Conservation (phyloP, 1,140 invertebrate genomes). For the Ostrea denselamellosa region DNA sequence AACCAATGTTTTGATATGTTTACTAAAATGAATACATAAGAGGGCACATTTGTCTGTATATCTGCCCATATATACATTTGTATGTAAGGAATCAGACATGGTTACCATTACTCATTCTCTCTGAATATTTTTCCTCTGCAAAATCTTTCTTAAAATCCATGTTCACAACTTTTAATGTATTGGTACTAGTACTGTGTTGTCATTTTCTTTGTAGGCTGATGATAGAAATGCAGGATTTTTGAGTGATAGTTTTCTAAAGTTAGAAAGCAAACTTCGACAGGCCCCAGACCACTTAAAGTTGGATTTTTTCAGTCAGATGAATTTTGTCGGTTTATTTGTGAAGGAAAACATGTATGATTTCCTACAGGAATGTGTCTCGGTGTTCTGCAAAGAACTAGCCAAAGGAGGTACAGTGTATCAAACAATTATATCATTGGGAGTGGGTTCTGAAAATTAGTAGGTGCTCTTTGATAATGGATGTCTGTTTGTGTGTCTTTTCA, state of each 20-base stretch:
- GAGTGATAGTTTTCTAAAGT: conserved; percentile 56
- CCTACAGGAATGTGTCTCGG: conserved; percentile 60
- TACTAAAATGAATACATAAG: too few relatives aligned
- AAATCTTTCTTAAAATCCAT: too few relatives aligned
- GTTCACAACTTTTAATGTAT: too few relatives aligned
- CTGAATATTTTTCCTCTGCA: too few relatives aligned
- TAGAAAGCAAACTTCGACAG: conserved; percentile 60
- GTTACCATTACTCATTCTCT: too few relatives aligned
- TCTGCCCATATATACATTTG: too few relatives aligned
- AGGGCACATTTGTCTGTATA: too few relatives aligned
- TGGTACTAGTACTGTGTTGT: too few relatives aligned
- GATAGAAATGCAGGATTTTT: conserved; percentile 59
- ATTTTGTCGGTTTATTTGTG: conserved; percentile 71
- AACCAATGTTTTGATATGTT: too few relatives aligned
- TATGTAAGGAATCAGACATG: too few relatives aligned
- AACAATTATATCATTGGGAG: not conserved
- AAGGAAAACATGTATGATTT: conserved; percentile 62
- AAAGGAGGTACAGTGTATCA: conserved; percentile 58
- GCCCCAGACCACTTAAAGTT: conserved; percentile 63
- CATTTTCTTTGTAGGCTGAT: conserved; percentile 58
- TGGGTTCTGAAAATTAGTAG: too few relatives aligned
- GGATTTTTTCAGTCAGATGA: conserved; percentile 65
- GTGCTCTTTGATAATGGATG: too few relatives aligned
- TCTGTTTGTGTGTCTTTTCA: not conserved
- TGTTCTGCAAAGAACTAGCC: conserved; percentile 61